A percentile compares a stretch with the other conserved stretches of the same genome.
phyloP scores from a whole-genome alignment of 2,888 invertebrate genomes.

The Brachyopa scutellaris region DNA sequence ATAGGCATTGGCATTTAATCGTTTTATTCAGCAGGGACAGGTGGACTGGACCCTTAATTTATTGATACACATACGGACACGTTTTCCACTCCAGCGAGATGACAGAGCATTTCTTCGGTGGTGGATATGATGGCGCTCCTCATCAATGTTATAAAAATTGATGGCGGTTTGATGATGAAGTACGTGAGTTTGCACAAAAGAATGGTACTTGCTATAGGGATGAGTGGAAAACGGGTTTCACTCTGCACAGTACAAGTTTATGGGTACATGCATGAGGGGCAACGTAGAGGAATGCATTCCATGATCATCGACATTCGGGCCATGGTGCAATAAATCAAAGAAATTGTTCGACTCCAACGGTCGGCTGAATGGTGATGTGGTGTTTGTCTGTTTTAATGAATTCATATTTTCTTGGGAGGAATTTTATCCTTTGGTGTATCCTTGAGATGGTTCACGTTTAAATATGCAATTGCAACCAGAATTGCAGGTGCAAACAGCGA shows the following conservation, averaged over 20 bases:
- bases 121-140: slow-evolving; percentile 3
- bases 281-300: slow-evolving; percentile 28
- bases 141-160: slow-evolving; percentile 40
- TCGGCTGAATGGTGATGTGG: neutral
- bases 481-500: slow-evolving; percentile 18
- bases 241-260: slow-evolving; percentile 21
- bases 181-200: neutral
- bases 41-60: slow-evolving; percentile 24
- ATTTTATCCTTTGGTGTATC: neutral
- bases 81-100: neutral
- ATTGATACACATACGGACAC: slow-evolving; percentile 37
- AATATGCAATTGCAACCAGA: neutral
- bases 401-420: slow-evolving; percentile 24
- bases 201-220: slow-evolving; percentile 14
- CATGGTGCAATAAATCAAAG: slow-evolving; percentile 36
- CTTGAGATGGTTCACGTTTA: slow-evolving; percentile 16
- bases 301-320: neutral
- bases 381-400: slow-evolving; percentile 29
- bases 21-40: slow-evolving; percentile 25
- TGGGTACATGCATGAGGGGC: neutral
- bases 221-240: slow-evolving; percentile 9
- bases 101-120: neutral
- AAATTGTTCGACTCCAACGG: slow-evolving; percentile 2
- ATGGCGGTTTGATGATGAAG: slow-evolving; percentile 23
- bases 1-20: slow-evolving; percentile 25